Evolutionary conservation across 2,888 invertebrate genomes (phyloP), one percentile per base, ranked within the genome.

Genomic region (Cantharis rustica): DNA sequence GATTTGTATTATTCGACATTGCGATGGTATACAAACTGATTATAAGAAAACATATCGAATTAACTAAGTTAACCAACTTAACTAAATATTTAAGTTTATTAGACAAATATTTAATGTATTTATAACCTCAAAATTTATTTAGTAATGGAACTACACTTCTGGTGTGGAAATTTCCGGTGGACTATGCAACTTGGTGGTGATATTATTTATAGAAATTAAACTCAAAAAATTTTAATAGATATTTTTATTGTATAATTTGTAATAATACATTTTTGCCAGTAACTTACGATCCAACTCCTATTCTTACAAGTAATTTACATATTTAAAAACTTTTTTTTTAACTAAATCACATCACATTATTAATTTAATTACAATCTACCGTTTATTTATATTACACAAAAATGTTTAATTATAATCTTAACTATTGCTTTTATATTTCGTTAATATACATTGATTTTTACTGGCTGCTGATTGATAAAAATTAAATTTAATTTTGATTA

Each of bases 341-440:
- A 84, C 84, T 85, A 82, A 83, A 86, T 86, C 85, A 86, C 86
- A 86, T 86, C 86, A 86, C 86, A 86, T 84, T 84, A 84, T 84
- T 84, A 77, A 74, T 72, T 27, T 77, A 74, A 71, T 77, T 66
- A 63, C 68, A 71, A 76, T 76, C 61, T 74, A 74, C 74, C 71
- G 72, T 74, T 68, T 68, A 73, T 76, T 71, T 73, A 76, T 71
- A 71, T 68, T 73, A 77, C 77, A 74, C 69, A 73, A 74, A 72
- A 63, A 64, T 61, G 75, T 77, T 74, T 72, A 73, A 47, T 74
- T 71, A 66, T 47, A 70, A 27, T 17, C 17, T 72, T 20, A 71
- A 68, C 77, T 77, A 77, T 77, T 77, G 77, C 77, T 77, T 74
- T 74, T 77, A 71, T 16, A 61, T 69, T 61, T 69, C 63, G 23